Evolutionary conservation across 2,888 invertebrate genomes (phyloP).

Genomic region (Tolmerus cingulatus): DNA sequence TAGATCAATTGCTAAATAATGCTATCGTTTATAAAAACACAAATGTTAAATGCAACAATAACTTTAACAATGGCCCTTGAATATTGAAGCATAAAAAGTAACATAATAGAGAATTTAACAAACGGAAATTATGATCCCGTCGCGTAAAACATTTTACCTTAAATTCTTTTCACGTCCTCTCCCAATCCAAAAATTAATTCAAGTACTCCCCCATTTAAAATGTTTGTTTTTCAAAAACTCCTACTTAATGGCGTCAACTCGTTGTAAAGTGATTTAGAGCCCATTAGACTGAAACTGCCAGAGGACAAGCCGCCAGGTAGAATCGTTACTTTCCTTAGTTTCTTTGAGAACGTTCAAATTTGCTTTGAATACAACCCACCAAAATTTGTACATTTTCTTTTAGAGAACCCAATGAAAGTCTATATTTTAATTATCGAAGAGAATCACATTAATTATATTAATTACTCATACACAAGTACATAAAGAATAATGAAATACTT

Average conservation of each 20-base stretch:
- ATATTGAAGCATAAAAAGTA: too few species aligned
- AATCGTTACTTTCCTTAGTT: constrained; percentile 31
- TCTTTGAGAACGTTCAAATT: constrained; percentile 28
- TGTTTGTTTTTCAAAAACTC: not conserved
- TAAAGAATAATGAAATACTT: constrained; percentile 13
- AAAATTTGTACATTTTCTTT: constrained; percentile 34
- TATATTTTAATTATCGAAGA: constrained; percentile 38
- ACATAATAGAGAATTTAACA: too few species aligned
- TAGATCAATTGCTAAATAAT: too few species aligned
- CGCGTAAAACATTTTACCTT: not conserved
- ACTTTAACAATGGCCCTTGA: too few species aligned
- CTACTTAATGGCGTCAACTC: not conserved
- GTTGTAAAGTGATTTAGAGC: not conserved
- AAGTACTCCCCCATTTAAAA: not conserved
- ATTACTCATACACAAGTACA: constrained; percentile 28
- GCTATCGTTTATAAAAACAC: too few species aligned
- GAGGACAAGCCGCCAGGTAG: not conserved
- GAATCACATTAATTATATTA: constrained; percentile 40
- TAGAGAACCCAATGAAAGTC: constrained; percentile 19
- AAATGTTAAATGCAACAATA: too few species aligned
- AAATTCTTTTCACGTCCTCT: not conserved
- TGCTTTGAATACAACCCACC: constrained; percentile 38
- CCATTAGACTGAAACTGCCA: not conserved
- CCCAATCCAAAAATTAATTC: not conserved
- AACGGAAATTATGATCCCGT: too few species aligned